These are phyloP conservation scores for Recurvirostra avosetta DNA, from an alignment of 2,113 vertebrate genomes.

Conservation along the genomic window DNA sequence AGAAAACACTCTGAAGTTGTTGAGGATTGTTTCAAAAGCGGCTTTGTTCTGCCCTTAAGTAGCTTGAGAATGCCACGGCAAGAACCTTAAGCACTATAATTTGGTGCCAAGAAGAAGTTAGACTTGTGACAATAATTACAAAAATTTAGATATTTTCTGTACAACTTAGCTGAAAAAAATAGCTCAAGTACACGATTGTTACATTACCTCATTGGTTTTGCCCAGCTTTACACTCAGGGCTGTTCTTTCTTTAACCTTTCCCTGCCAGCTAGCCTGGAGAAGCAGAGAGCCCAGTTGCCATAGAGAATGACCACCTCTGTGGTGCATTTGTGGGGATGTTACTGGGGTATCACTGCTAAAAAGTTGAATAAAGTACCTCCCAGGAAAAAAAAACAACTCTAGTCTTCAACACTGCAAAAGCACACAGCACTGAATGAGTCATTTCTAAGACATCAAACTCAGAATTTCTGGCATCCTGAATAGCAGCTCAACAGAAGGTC, in stretches of 20 bases:
- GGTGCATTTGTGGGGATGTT: neutral
- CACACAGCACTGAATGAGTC: rapidly evolving
- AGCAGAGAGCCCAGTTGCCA: neutral
- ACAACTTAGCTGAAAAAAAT: neutral
- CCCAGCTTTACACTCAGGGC: neutral
- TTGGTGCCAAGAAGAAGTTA: neutral
- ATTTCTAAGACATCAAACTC: neutral
- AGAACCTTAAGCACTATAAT: neutral
- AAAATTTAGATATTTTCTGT: neutral
- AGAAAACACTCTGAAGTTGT: neutral
- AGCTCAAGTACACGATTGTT: neutral
- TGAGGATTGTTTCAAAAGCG: neutral
- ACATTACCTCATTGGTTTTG: neutral
- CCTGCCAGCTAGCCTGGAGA: neutral
- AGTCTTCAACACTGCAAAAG: neutral
- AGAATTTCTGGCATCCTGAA: neutral
- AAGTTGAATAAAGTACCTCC: neutral
- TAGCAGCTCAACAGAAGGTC: neutral
- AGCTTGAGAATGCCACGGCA: neutral
- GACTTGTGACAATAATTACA: neutral
- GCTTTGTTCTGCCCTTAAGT: rapidly evolving
- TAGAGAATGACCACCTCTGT: rapidly evolving
- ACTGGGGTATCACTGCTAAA: neutral
- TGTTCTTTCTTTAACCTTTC: neutral
- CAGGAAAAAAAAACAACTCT: neutral